Evolutionary conservation across 2,888 invertebrate genomes (phyloP), one percentile per base, ranked within the genome.

Genomic region (Carcina quercana): DNA sequence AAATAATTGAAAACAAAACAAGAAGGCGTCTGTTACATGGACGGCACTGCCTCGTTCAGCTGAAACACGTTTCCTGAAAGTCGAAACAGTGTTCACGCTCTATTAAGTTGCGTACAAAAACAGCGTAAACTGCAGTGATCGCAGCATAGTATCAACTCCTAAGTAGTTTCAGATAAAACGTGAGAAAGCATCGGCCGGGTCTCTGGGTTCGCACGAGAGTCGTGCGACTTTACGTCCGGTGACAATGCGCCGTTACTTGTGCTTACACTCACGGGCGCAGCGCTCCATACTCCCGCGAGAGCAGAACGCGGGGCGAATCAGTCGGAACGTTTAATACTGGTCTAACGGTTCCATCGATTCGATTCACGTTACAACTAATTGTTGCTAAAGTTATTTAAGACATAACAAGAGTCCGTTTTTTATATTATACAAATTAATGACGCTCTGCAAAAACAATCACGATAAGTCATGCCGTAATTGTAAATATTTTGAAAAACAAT

Each of bases 191-290:
- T 12, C 12, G 10, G 19, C 10, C 13, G 24, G 30, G 33, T 34
- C 37, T 30, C 25, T 25, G 14, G 25, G 32, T 37, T 37, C 37
- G 33, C 37, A 37, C 30, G 33, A 32, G 10, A 19, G 6, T 32
- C 32, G 20, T 25, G 35, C 24, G 15, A 25, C 15, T 25, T 26
- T 15, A 24, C 25, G 28, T 20, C 27, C 12, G 14, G 24, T 22
- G 37, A 37, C 33, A 37, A 22, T 25, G 10, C 28, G 32, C 30
- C 30, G 37, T 27, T 37, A 37, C 30, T 17, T 30, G 15, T 13
- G 30, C 13, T 34, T 27, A 30, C 28, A 15, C 20, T 14, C 14
- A n/a, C n/a, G n/a, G n/a, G n/a, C n/a, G n/a, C n/a, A n/a, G n/a
- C n/a, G 13, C 15, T 22, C 13, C 21, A 28, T 8, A 19, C 12